Conservation (phyloP, 2,113 vertebrate genomes). For the Fregetta grallaria region DNA sequence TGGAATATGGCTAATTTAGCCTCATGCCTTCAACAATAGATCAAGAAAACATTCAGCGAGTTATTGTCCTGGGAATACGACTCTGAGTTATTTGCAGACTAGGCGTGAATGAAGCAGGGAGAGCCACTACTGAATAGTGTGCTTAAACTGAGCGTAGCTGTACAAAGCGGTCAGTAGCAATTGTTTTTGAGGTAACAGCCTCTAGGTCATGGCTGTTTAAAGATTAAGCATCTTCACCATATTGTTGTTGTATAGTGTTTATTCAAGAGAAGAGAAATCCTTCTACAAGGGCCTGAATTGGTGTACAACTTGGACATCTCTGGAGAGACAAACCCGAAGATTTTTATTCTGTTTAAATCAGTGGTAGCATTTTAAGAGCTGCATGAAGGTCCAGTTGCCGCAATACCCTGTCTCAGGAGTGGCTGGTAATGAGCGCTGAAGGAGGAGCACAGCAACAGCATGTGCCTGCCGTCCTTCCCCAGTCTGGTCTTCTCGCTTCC, state of each 20-base stretch:
- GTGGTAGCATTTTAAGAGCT: too few species aligned
- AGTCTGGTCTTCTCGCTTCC: fast-evolving
- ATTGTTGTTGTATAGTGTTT: fast-evolving
- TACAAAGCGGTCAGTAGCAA: background rate
- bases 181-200: background rate
- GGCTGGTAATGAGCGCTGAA: fast-evolving
- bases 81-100: background rate
- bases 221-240: background rate
- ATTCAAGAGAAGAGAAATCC: background rate
- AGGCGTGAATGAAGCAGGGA: fast-evolving
- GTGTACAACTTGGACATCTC: too few species aligned
- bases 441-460: fast-evolving
- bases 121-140: fast-evolving
- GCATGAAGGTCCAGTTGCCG: fast-evolving
- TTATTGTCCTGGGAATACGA: background rate
- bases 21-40: fast-evolving
- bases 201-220: background rate
- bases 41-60: fast-evolving
- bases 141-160: background rate
- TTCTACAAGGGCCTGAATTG: background rate
- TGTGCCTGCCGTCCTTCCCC: background rate
- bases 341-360: background rate
- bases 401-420: fast-evolving
- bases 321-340: background rate
- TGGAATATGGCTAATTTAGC: fast-evolving